Evolutionary conservation across 2,888 invertebrate species (phyloP), one percentile per base, ranked within the genome.

Genomic region (Meganola albula): DNA sequence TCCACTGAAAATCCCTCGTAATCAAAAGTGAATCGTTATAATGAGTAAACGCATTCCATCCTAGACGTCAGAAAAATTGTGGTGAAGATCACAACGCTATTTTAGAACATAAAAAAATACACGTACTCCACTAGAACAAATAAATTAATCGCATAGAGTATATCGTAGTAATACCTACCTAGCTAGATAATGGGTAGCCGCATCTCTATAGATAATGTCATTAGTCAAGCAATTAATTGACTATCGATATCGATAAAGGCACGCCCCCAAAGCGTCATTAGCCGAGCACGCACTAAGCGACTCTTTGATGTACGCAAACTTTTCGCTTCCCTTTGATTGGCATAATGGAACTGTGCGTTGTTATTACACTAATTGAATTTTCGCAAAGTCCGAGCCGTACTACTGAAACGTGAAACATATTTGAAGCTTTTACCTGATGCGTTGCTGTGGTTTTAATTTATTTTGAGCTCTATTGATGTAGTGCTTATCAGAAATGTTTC

Each of bases 351-450:
- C 74, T 72, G 74, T 62, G 59, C 72, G 66, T 66, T 72, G 76
- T 79, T 82, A 80, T 78, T 82, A 82, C 70, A 67, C 75, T 80
- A 82, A 83, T 83, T 80, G 76, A 80, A 80, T 79, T 79, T 78
- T 71, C 58, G 62, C 66, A 59, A 67, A 70, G 71, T 69, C 69
- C 66, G 56, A 51, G 44, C 55, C 48, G 42, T 44, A 44, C 39
- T 42, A 39, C 35, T 31, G 33, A 27, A 44, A 47, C 42, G 40
- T 40, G 53, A 44, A 49, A 53, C 45, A 38, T 44, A 50, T 40
- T 26, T n/a, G n/a, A n/a, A n/a, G 34, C 48, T 44, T 45, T 42
- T 57, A 59, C 52, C 50, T 53, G 52, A 13, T 29, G 30, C 34
- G 39, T 30, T 47, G 34, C 37, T 35, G 39, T 31, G 40, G 24